These are phyloP conservation scores for Micropterix aruncella DNA, from an alignment of 2,888 invertebrate species.

Conservation along the genomic window DNA sequence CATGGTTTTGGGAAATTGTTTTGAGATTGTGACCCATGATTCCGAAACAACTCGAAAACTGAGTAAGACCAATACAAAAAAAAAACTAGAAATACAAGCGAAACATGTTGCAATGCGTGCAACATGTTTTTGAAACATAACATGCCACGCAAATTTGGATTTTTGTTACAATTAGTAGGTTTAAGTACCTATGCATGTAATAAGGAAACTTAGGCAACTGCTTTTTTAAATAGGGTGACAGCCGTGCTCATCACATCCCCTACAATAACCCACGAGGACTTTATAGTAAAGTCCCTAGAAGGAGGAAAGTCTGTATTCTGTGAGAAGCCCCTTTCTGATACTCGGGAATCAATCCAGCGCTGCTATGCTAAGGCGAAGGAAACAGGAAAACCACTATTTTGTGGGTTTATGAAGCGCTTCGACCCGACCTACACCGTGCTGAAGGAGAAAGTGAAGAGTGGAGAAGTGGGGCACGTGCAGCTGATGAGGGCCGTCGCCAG, in stretches of 20 bases:
- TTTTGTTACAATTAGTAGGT: too few species aligned
- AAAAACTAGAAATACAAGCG: too few species aligned
- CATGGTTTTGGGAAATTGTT: too few species aligned
- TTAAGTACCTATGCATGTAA: too few species aligned
- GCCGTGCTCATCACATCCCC: slow-evolving; percentile 43
- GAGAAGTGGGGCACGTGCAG: slow-evolving; percentile 47
- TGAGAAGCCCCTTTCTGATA: slow-evolving; percentile 53
- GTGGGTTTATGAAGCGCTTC: slow-evolving; percentile 54
- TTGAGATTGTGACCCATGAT: too few species aligned
- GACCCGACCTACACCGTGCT: slow-evolving; percentile 44
- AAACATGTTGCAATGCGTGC: too few species aligned
- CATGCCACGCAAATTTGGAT: too few species aligned
- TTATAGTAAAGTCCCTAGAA: slow-evolving; percentile 35
- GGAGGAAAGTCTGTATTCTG: slow-evolving; percentile 50
- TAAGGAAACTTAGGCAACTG: too few species aligned
- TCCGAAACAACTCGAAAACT: too few species aligned
- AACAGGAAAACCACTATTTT: slow-evolving; percentile 38
- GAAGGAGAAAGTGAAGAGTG: slow-evolving; percentile 32
- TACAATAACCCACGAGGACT: slow-evolving; percentile 41
- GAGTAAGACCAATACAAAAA: too few species aligned
- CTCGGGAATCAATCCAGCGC: slow-evolving; percentile 31
- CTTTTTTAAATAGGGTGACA: slow-evolving; percentile 23
- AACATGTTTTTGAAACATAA: too few species aligned
- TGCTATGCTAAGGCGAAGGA: slow-evolving; percentile 44
- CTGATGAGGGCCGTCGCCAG: slow-evolving; percentile 47